Evolutionary conservation across 2,797 vertebrate species (phyloP), one percentile per base, ranked within the genome.

Genomic region (Ambastaia sidthimunki): DNA sequence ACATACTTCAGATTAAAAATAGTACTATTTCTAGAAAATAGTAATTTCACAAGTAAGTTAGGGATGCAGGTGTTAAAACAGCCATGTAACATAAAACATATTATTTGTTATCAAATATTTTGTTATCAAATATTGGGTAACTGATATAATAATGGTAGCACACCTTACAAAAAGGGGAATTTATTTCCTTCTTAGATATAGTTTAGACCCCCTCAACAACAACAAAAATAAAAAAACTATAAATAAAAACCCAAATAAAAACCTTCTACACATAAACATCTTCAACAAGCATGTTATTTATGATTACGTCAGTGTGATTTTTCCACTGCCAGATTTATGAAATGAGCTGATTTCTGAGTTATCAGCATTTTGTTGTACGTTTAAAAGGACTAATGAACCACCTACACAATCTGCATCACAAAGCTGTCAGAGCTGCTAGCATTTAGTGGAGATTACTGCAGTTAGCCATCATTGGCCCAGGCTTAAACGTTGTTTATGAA

Each of bases 401-500:
- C 44, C 7, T 54, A 21, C 48, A 34, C 48, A 21, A 16, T n/a
- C 48, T 23, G 23, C 16, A 44, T 18, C 13, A 28, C 21, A 44
- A 75, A 63, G 13, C 44, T 71, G 25, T 19, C 44, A 52, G 50
- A 68, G 71, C 23, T 19, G 50, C 34, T 55, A 54, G 10, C 41
- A 28, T 66, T 65, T 52, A 50, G 28, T 55, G 15, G 28, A 72
- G 78, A 74, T 79, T 72, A 79, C 55, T 54, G 19, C 54, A 44
- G 28, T 50, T 63, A 28, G 25, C 25, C 44, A 59, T 78, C 54
- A 60, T 18, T 62, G 12, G 7, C 7, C 18, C 25, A 7, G 70
- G 52, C 63, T 52, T 60, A 74, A 37, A 3, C 1, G 44, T 19
- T 41, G 62, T 66, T 66, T 41, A 66, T 66, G 50, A 75, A 54